Evolutionary conservation across 1,140 invertebrate species (phyloP).

Genomic region (Eumaeus atala): DNA sequence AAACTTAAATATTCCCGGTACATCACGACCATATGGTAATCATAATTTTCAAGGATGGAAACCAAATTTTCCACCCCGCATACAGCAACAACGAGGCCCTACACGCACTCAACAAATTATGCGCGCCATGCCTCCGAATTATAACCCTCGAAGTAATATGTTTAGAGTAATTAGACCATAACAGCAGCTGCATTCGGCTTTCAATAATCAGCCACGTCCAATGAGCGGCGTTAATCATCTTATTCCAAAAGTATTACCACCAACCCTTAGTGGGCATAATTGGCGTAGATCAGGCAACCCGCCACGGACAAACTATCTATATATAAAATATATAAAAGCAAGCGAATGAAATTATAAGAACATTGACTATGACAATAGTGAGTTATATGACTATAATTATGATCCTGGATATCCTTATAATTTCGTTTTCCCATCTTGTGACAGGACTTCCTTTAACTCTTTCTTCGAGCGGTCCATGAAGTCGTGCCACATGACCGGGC

Average conservation of each 20-base stretch:
- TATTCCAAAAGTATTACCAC: conserved; percentile 4
- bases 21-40: too few species aligned
- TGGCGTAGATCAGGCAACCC: not conserved
- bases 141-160: conserved; percentile 10
- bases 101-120: conserved; percentile 6
- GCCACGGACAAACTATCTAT: too few species aligned
- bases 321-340: too few species aligned
- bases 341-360: too few species aligned
- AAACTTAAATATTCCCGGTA: too few species aligned
- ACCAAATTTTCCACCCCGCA: conserved; percentile 3
- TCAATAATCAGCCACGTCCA: conserved; percentile 9
- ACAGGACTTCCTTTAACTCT: too few species aligned
- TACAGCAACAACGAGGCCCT: conserved; percentile 6
- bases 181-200: not conserved
- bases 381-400: too few species aligned
- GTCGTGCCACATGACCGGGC: too few species aligned
- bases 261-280: conserved; percentile 8
- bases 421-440: too few species aligned
- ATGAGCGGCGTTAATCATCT: conserved; percentile 4
- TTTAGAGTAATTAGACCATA: conserved; percentile 5
- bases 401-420: too few species aligned
- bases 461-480: too few species aligned
- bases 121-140: conserved; percentile 4
- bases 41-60: conserved; percentile 6
- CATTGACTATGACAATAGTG: too few species aligned